Evolutionary conservation across 2,888 invertebrate genomes (phyloP).

Genomic region (Drosophila macrospina): DNA sequence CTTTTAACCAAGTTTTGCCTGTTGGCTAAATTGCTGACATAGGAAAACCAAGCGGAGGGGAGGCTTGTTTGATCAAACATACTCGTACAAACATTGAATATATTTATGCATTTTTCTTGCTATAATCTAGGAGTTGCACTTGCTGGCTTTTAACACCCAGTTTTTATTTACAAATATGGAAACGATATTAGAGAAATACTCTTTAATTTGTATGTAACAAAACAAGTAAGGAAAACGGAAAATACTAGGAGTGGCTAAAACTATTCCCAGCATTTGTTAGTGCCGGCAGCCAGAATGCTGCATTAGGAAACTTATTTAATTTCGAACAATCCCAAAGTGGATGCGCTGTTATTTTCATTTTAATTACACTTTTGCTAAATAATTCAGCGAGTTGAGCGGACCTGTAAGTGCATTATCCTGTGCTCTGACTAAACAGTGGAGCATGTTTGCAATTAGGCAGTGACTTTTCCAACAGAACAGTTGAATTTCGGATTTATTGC

Average conservation of each 20-base stretch:
- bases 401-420: slow-evolving; percentile 48
- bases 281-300: neutral
- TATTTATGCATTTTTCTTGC: slow-evolving; percentile 25
- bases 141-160: neutral
- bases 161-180: neutral
- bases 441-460: slow-evolving; percentile 46
- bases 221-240: neutral
- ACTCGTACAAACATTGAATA: neutral
- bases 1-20: slow-evolving; percentile 31
- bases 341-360: slow-evolving; percentile 41
- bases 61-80: slow-evolving; percentile 25
- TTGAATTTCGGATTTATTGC: slow-evolving; percentile 59
- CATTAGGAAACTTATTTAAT: slow-evolving; percentile 50
- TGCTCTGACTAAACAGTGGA: slow-evolving; percentile 16
- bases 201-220: neutral
- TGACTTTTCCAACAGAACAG: slow-evolving; percentile 22
- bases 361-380: slow-evolving; percentile 55
- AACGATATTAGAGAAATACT: no score
- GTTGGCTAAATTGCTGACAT: slow-evolving; percentile 47
- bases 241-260: neutral
- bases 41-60: slow-evolving; percentile 18
- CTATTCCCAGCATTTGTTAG: slow-evolving; percentile 1
- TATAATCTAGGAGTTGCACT: slow-evolving; percentile 8
- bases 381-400: slow-evolving; percentile 46
- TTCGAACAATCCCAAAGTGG: slow-evolving; percentile 29